phyloP scores from a whole-genome alignment of 2,113 vertebrate genomes.

The Nipponia nippon region DNA sequence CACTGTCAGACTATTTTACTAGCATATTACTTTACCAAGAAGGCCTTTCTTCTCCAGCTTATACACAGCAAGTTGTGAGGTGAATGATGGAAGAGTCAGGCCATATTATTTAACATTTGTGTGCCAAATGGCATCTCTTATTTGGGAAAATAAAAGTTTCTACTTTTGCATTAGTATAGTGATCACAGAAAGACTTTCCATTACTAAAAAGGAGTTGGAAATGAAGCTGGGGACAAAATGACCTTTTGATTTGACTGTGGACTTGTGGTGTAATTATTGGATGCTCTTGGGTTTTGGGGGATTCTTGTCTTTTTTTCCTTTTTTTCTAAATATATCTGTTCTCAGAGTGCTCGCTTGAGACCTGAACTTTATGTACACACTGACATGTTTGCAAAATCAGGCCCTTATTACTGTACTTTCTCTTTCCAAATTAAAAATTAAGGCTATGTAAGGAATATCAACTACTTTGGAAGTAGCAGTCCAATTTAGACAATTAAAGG shows the following conservation, averaged over 20 bases:
- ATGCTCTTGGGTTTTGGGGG: neutral
- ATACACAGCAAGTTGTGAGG: neutral
- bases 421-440: neutral
- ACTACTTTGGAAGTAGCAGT: neutral
- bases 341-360: neutral
- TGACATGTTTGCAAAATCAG: neutral
- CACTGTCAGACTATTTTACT: neutral
- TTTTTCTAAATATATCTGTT: neutral
- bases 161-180: neutral
- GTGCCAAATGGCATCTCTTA: conserved; percentile 15
- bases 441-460: neutral
- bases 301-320: neutral
- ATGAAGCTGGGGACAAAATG: neutral
- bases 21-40: neutral
- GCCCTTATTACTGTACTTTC: neutral
- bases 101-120: neutral
- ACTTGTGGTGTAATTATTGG: neutral
- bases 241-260: neutral
- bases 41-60: conserved; percentile 1
- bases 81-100: neutral
- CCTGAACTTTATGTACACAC: neutral
- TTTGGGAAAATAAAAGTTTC: neutral
- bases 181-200: neutral
- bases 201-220: neutral
- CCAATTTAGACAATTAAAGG: neutral